Base-by-base conservation (phyloP, 2,888 invertebrate species). In the Drosophila mettleri region DNA sequence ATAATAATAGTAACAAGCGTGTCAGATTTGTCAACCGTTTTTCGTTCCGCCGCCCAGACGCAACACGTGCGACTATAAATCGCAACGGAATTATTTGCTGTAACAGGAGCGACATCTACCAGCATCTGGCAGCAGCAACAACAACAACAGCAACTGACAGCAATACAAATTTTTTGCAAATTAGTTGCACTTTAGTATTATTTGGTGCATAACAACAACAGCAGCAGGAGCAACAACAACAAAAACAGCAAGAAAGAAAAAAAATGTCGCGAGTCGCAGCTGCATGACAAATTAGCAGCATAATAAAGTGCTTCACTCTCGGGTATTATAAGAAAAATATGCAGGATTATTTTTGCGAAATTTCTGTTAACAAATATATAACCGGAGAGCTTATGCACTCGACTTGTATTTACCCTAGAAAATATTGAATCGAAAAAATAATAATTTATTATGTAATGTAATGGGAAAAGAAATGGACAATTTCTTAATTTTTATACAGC, bases 151-250 rank as follows among this genome's bases (percentile, higher is more conserved):
- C 48, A 61, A 80, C 68, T 65, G 78, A 69, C 82, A 71, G 82
- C 79, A 82, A 69, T 71, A 72, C 64, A 72, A 67, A 78, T 79
- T 77, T 70, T 70, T 77, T 77, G 64, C 77, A 82, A 81, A 82
- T 79, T 79, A 82, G 85, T 74, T 84, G 87, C 87, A 86, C 82
- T 82, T 80, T 66, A 70, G 78, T 67, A 78, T 71, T 84, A 73
- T 84, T 69, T 75, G 84, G 85, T 80, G 85, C 82, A 84, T 70
- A 84, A 33, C 45, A 46, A 46, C 10, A 45, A 45, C 22, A 41
- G n/a, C 41, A 22, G 14, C 20, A 41, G 14, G 14, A 9, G 16
- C 22, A 29, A 29, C 7, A 8, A 33, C 8, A 12, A 9, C 18
- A n/a, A 34, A 3, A 18, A 4, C 3, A 14, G n/a, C 10, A 38